phyloP scores from a whole-genome alignment of 1,140 invertebrate genomes.

The Macrocentrus cingulum region DNA sequence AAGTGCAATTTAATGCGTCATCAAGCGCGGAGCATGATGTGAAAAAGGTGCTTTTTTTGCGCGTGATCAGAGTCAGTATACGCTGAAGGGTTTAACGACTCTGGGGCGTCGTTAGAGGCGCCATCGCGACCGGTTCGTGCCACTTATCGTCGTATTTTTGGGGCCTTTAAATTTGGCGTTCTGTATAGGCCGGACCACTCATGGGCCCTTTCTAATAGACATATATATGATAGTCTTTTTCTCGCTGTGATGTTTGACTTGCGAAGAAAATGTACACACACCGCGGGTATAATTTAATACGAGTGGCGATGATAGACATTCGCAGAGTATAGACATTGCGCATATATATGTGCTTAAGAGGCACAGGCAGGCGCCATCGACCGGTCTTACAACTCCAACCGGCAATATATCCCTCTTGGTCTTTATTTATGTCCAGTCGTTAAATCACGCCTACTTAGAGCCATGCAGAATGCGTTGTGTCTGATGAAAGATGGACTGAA shows the following conservation, averaged over 20 bases:
- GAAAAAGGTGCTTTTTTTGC: too few relatives aligned
- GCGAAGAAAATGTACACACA: too few relatives aligned
- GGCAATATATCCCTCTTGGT: constrained; percentile 25
- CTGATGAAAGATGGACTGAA: constrained; percentile 3
- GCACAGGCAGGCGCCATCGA: constrained; percentile 25
- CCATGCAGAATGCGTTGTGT: constrained; percentile 14
- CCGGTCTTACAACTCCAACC: constrained; percentile 24
- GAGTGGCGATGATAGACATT: background rate
- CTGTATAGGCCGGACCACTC: background rate
- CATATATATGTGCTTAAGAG: too few relatives aligned
- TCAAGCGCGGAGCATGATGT: too few relatives aligned
- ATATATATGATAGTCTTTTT: too few relatives aligned
- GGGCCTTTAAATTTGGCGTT: constrained; percentile 12
- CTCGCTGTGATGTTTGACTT: too few relatives aligned
- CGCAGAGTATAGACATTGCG: too few relatives aligned
- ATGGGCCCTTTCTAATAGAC: too few relatives aligned
- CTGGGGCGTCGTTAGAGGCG: constrained; percentile 23
- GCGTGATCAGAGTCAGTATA: too few relatives aligned
- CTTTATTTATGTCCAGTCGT: constrained; percentile 29
- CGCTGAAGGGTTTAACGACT: constrained; percentile 12
- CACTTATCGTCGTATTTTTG: constrained; percentile 18
- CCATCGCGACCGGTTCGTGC: constrained; percentile 19
- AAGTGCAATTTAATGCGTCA: too few relatives aligned
- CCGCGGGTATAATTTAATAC: too few relatives aligned
- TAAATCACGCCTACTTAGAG: constrained; percentile 30